Evolutionary conservation across 2,888 invertebrate species (phyloP), one percentile per base, ranked within the genome.

Genomic region (Aromia moschata): DNA sequence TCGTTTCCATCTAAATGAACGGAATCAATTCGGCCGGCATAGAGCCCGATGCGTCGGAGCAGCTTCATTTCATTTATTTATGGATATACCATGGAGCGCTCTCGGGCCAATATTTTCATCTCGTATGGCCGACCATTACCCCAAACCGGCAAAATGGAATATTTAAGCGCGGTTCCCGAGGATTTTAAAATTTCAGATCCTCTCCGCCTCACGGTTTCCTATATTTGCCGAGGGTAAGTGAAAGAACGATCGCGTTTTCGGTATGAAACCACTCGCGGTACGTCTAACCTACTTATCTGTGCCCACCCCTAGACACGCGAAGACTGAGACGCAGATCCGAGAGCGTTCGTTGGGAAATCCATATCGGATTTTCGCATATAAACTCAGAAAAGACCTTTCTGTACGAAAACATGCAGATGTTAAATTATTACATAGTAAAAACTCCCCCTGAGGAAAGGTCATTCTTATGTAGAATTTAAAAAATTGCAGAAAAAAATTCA

Each of bases 141-240:
- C 56, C 59, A 63, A 65, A 64, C 67, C 67, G 60, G 69, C 67
- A 67, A 73, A 72, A 73, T 73, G 70, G 73, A 74, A 72, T 72
- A 72, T 72, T 72, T 70, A 72, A 71, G 69, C 64, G 62, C 60
- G 68, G 67, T 68, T 71, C 62, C 70, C 63, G 64, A 46, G 60
- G 67, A 71, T 71, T 72, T 75, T 73, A 75, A 74, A 74, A 70
- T 75, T 75, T 74, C 67, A 75, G 67, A 69, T 68, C 67, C 67
- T 68, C 69, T 70, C 63, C 63, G 65, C 60, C 71, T 68, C 67
- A 68, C 69, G 68, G 69, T 70, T 72, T 68, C n/a, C 70, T 67
- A 70, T 74, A 72, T 74, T 70, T 73, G 70, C 70, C 61, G 70
- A 69, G 69, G 67, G 70, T 71, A 69, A 71, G 72, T 71, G 68